phyloP scores from a whole-genome alignment of 2,113 vertebrate genomes.

The Caracal caracal region DNA sequence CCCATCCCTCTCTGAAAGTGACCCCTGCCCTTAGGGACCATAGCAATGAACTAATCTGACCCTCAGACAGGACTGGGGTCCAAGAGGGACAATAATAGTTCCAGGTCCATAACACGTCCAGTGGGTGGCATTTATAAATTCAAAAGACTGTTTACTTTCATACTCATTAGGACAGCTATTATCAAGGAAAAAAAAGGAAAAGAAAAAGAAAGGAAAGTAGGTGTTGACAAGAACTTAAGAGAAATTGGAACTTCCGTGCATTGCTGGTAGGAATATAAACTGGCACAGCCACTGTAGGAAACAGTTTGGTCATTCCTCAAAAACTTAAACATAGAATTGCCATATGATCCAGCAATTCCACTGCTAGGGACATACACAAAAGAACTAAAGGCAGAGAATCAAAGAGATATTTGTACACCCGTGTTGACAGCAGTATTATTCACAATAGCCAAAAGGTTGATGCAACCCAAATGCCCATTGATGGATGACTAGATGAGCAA shows the following conservation, averaged over 20 bases:
- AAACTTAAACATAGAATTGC: neutral
- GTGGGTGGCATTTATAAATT: neutral
- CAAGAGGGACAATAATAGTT: neutral
- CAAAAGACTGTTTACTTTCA: neutral
- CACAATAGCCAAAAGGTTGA: neutral
- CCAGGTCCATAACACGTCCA: neutral
- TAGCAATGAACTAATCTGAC: neutral
- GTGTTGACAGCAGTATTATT: neutral
- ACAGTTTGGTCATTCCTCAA: neutral
- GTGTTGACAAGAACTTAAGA: neutral
- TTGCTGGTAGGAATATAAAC: neutral
- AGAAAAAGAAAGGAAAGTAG: neutral
- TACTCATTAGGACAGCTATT: neutral
- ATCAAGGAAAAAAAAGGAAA: neutral
- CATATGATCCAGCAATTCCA: neutral
- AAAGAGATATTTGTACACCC: neutral
- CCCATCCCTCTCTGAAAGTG: neutral
- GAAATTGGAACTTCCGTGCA: neutral
- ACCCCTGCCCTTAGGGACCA: neutral
- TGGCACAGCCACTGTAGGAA: neutral
- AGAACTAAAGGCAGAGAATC: neutral
- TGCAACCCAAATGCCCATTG: neutral
- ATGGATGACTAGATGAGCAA: neutral
- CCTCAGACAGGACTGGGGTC: neutral
- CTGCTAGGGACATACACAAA: neutral